phyloP scores from a whole-genome alignment of 2,888 invertebrate genomes.

The Minunthozetes semirufus region DNA sequence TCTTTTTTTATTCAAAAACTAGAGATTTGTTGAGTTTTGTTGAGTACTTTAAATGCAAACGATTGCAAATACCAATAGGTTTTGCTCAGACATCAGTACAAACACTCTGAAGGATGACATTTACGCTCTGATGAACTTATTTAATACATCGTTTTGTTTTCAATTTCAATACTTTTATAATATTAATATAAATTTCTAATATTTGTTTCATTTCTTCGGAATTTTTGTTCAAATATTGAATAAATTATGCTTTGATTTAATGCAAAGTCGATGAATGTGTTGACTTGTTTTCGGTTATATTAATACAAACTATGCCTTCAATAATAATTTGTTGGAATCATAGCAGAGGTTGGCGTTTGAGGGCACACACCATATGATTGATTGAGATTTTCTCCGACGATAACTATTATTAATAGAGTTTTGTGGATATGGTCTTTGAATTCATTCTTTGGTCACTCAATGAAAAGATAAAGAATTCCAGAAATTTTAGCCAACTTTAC shows the following conservation, averaged over 20 bases:
- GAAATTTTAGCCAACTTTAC: constrained; percentile 13
- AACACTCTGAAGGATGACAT: background rate
- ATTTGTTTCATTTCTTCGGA: background rate
- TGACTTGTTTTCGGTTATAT: background rate
- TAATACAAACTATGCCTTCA: background rate
- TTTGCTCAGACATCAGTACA: background rate
- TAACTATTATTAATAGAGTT: constrained; percentile 22
- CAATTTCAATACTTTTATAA: background rate
- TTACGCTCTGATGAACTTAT: background rate
- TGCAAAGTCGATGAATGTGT: background rate
- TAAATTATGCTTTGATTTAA: too few relatives aligned
- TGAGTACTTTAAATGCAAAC: background rate
- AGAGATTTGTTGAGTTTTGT: too few relatives aligned
- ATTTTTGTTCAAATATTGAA: too few relatives aligned
- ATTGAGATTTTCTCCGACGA: constrained; percentile 1
- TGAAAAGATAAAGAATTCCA: constrained; percentile 1
- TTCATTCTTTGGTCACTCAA: background rate
- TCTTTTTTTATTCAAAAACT: background rate
- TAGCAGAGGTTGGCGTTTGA: background rate
- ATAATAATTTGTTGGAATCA: background rate
- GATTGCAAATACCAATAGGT: background rate
- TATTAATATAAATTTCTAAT: background rate
- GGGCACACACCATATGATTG: background rate
- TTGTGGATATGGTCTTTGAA: background rate
- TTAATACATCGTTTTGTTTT: background rate